Conservation (phyloP, 1,140 invertebrate genomes). For the Acromyrmex heyeri region DNA sequence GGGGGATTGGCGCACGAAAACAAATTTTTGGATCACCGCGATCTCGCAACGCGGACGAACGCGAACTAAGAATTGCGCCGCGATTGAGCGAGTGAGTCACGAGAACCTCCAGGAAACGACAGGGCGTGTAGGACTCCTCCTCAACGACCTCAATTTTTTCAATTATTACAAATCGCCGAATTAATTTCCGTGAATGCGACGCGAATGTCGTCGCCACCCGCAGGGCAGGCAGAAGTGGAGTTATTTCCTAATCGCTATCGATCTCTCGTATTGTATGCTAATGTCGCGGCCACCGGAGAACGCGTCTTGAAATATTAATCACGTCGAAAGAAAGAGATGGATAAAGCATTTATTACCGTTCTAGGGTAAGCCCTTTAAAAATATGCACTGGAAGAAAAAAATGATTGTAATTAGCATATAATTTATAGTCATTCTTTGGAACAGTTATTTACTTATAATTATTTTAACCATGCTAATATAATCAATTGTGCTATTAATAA, state of each 20-base stretch:
- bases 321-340: not conserved
- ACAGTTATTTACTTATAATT: no score
- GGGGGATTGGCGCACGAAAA: constrained; percentile 48
- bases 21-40: constrained; percentile 50
- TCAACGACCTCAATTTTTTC: constrained; percentile 49
- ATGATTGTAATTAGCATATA: no score
- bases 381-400: no score
- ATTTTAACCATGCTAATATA: no score
- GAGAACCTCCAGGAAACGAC: constrained; percentile 32
- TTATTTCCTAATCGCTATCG: constrained; percentile 8
- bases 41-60: not conserved
- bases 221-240: not conserved
- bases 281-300: not conserved
- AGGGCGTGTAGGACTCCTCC: not conserved
- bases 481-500: no score
- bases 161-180: constrained; percentile 47
- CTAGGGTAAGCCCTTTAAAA: no score
- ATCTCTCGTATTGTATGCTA: constrained; percentile 35
- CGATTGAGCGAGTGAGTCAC: constrained; percentile 33
- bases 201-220: not conserved
- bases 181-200: constrained; percentile 13
- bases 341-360: not conserved
- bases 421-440: no score
- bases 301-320: not conserved
- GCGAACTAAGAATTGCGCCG: constrained; percentile 23